phyloP scores from a whole-genome alignment of 2,797 vertebrate species.

The Cheirogaleus major region DNA sequence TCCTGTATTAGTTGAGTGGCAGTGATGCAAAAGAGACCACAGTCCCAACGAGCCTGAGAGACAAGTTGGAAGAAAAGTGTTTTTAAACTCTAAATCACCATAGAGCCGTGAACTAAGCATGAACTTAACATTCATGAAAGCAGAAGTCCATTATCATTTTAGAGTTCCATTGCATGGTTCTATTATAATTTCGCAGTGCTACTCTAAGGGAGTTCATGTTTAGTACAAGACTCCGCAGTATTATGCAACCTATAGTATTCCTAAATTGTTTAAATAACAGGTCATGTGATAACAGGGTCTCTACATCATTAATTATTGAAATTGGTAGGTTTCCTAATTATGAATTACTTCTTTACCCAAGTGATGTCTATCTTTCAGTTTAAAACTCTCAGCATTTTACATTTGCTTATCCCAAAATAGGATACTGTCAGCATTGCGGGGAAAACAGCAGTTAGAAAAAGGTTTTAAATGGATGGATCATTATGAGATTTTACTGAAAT shows the following conservation, averaged over 20 bases:
- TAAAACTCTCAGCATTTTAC: constrained; percentile 23
- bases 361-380: not conserved
- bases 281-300: not conserved
- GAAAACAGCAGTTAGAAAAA: not conserved
- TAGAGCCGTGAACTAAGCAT: not conserved
- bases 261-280: not conserved
- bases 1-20: not conserved
- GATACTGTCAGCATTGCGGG: not conserved
- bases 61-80: not conserved
- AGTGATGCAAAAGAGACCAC: not conserved
- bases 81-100: not conserved
- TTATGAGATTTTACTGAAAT: not conserved
- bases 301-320: not conserved
- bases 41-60: not conserved
- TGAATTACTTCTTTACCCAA: not conserved
- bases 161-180: not conserved
- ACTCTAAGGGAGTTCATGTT: not conserved
- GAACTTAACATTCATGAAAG: constrained; percentile 3
- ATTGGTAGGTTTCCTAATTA: not conserved
- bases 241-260: not conserved
- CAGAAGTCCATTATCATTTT: not conserved
- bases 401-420: not conserved
- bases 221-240: not conserved
- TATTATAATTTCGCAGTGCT: not conserved
- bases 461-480: not conserved